Evolutionary conservation across 2,113 vertebrate genomes (phyloP).

Genomic region (Psittacula cyanocephala): DNA sequence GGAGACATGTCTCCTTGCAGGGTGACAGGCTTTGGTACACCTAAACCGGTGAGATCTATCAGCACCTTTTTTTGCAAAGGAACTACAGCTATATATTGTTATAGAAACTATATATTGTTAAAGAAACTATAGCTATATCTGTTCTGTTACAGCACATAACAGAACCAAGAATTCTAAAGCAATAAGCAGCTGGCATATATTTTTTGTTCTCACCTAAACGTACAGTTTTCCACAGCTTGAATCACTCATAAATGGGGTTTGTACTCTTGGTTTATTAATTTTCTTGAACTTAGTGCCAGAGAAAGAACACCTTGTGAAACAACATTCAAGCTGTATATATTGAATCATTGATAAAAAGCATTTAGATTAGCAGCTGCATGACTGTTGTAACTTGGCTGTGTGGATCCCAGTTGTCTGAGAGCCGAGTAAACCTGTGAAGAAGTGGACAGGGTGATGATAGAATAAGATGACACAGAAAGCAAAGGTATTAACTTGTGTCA

Average conservation of each 20-base stretch:
- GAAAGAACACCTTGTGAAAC: not conserved
- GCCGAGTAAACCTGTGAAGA: not conserved
- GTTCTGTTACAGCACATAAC: not conserved
- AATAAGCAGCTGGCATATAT: not conserved
- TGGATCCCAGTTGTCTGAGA: not conserved
- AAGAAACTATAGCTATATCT: not conserved
- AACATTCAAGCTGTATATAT: not conserved
- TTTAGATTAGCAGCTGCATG: not conserved
- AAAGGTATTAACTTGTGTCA: not conserved
- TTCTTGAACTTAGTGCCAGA: not conserved
- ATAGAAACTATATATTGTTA: not conserved
- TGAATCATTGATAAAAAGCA: not conserved
- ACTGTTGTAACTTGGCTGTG: not conserved
- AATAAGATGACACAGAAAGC: not conserved
- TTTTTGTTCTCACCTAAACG: not conserved
- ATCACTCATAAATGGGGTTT: not conserved
- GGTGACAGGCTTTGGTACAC: not conserved
- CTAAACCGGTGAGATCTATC: not conserved
- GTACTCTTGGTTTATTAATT: not conserved
- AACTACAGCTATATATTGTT: not conserved
- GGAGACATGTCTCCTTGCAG: not conserved
- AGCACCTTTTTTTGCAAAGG: not conserved
- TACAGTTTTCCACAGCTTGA: not conserved
- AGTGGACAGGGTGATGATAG: not conserved
- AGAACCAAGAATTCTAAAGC: not conserved